phyloP scores from a whole-genome alignment of 2,888 invertebrate species.

The Philaethria dido region DNA sequence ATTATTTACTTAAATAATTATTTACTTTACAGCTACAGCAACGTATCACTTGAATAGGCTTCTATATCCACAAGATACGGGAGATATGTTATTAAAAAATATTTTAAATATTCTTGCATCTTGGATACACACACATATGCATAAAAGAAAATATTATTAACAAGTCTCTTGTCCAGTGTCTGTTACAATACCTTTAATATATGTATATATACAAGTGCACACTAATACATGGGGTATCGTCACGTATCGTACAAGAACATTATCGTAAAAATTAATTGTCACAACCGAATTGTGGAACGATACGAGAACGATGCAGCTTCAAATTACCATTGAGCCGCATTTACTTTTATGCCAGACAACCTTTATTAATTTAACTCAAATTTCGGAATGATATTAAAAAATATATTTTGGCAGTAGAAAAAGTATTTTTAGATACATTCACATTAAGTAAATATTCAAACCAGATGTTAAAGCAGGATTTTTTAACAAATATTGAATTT shows the following conservation, averaged over 20 bases:
- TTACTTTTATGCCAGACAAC: constrained; percentile 27
- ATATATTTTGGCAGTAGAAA: background rate
- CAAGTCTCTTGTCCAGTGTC: background rate
- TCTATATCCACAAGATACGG: too few relatives aligned
- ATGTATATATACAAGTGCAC: background rate
- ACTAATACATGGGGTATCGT: background rate
- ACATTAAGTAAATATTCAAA: constrained; percentile 4
- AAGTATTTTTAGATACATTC: constrained; percentile 2
- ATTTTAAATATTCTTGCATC: too few relatives aligned
- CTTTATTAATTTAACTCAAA: constrained; percentile 12
- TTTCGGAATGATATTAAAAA: constrained; percentile 1
- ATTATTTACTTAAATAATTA: too few relatives aligned
- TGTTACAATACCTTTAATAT: background rate
- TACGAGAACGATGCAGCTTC: constrained; percentile 20
- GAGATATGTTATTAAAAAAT: too few relatives aligned
- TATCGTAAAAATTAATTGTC: constrained; percentile 35
- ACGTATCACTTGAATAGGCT: too few relatives aligned
- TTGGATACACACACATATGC: background rate
- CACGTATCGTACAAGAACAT: constrained; percentile 19
- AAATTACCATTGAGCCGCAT: constrained; percentile 23
- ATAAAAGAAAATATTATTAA: background rate
- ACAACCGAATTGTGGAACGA: constrained; percentile 16
- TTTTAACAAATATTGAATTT: background rate
- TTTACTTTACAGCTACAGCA: too few relatives aligned
- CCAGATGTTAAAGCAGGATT: background rate